Evolutionary conservation across 2,113 vertebrate genomes (phyloP).

Genomic region (Enhydra lutris): DNA sequence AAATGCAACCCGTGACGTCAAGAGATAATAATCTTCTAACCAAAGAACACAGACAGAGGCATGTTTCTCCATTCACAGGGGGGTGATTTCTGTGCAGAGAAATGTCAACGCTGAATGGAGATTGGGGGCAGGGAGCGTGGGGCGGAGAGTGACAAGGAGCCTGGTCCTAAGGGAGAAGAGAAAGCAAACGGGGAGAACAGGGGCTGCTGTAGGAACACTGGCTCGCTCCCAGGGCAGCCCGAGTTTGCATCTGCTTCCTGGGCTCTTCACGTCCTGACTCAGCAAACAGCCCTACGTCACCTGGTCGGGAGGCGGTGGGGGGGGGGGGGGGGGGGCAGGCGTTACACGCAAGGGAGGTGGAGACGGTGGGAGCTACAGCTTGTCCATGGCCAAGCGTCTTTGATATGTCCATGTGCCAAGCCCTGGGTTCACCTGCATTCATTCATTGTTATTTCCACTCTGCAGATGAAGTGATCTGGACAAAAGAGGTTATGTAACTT

Average conservation of each 20-base stretch:
- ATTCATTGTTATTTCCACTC: neutral
- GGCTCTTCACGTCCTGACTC: neutral
- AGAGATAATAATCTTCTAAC: conserved; percentile 49
- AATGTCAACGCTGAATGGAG: neutral
- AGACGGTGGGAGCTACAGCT: accelerated
- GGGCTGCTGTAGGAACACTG: accelerated
- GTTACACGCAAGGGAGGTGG: too few species aligned
- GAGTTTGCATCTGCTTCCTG: neutral
- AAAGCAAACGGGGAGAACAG: neutral
- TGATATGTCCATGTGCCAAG: accelerated
- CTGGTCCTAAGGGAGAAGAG: neutral
- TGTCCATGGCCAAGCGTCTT: accelerated
- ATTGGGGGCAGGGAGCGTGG: neutral
- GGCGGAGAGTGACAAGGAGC: neutral
- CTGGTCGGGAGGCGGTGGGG: neutral
- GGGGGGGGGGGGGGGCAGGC: neutral
- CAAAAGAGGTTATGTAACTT: neutral
- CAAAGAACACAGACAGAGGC: neutral
- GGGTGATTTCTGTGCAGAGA: neutral
- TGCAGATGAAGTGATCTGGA: neutral
- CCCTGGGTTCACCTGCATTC: neutral
- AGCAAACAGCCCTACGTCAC: neutral
- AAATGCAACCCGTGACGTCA: conserved; percentile 44
- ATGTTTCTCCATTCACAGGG: neutral
- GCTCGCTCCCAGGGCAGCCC: neutral